Percentiles rank a stretch among this genome's conserved stretches.
Evolutionary conservation across 2,888 invertebrate species (phyloP).

Genomic region (Sphaerophoria taeniata): DNA sequence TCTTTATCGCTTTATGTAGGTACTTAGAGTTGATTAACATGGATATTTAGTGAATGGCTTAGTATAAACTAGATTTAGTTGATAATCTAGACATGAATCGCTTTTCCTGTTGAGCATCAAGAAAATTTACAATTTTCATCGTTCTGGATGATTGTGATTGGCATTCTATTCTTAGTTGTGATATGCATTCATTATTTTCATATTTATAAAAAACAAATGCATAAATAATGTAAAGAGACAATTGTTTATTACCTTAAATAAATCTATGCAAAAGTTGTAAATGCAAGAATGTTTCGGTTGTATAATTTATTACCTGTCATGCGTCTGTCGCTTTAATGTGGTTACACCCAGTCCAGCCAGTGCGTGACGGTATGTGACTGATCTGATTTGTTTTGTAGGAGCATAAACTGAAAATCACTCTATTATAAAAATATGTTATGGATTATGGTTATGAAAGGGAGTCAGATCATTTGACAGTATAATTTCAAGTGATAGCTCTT

Average conservation of each 20-base stretch:
- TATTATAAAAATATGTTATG: too few relatives aligned
- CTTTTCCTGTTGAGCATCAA: background rate
- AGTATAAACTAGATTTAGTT: too few relatives aligned
- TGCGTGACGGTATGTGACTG: slow-evolving; percentile 24
- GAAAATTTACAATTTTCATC: too few relatives aligned
- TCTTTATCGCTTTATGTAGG: too few relatives aligned
- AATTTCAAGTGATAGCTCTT: too few relatives aligned
- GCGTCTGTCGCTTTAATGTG: background rate
- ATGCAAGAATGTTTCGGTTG: slow-evolving; percentile 11
- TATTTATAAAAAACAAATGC: slow-evolving; percentile 43
- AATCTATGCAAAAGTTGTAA: slow-evolving; percentile 26
- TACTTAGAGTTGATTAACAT: too few relatives aligned
- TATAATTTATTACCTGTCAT: background rate
- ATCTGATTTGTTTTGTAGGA: slow-evolving; percentile 10
- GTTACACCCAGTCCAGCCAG: slow-evolving; percentile 39
- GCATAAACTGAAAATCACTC: too few relatives aligned
- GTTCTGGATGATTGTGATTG: slow-evolving; percentile 35
- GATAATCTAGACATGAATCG: background rate
- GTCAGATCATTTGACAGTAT: too few relatives aligned
- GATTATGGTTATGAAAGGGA: too few relatives aligned
- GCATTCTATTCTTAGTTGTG: slow-evolving; percentile 17
- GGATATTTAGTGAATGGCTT: too few relatives aligned
- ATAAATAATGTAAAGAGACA: slow-evolving; percentile 52
- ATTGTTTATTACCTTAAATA: background rate
- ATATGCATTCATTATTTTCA: slow-evolving; percentile 26